Base-by-base conservation (phyloP, 2,888 invertebrate species). In the Encarsia formosa region DNA sequence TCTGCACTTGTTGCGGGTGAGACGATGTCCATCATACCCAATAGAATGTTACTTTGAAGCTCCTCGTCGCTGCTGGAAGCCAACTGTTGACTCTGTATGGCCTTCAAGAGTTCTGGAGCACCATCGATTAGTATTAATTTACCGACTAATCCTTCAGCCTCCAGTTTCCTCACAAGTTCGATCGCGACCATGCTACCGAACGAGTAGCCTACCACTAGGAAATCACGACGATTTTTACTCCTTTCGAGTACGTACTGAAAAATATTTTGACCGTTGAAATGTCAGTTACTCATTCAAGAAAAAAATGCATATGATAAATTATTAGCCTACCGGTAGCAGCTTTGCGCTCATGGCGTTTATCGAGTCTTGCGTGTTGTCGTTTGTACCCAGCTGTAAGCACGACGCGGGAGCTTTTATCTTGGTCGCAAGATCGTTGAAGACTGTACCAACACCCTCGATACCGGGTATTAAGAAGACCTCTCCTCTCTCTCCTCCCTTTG, bases 171-270 rank as follows among this genome's bases (percentile, higher is more conserved):
- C 2, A 85, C 87, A 54, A 95, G 75, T 68, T 93, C 89, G 49
- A 94, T 73, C 0, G 87, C 86, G 19, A 93, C 77, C 20, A 87
- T 73, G 0, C 86, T 78, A 39, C 97, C 97, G 67, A 85, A 95
- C 15, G 96, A 97, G 77, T 97, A 95, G 1, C 89, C 96, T 13
- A 89, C 81, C 1, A 97, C 68, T 51, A 82, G 81, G 76, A 88
- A 95, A 1, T 65, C 59, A 39, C 61, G 57, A 8, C 64, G 62
- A 26, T 40, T 52, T 45, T 67, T 61, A 18, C 48, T 68, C 11
- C 79, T 76, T 34, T 78, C 73, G 49, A 79, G 76, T 9, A 87
- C 78, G 61, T 81, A 75, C 86, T 88, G 38, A 5, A 20, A 6
- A 6, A 9, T 6, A n/a, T n/a, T n/a, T n/a, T n/a, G n/a, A n/a